These are phyloP conservation scores for Thymelicus acteon DNA, from an alignment of 2,888 invertebrate species.

Conservation along the genomic window DNA sequence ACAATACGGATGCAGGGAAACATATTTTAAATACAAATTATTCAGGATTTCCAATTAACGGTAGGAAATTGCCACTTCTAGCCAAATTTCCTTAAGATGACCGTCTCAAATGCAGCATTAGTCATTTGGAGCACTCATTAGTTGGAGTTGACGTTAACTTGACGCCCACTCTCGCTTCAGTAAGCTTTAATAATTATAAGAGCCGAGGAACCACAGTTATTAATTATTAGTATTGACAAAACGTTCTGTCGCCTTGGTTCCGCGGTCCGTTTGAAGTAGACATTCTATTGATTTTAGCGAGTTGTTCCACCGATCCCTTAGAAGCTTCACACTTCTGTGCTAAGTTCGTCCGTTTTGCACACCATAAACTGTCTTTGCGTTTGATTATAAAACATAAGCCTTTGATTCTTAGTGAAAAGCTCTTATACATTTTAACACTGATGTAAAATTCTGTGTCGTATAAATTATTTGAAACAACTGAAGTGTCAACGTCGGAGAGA, in stretches of 20 bases:
- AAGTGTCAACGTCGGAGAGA: background rate
- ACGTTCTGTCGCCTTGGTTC: conserved; percentile 60
- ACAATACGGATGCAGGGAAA: too few relatives aligned
- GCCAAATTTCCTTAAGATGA: conserved; percentile 58
- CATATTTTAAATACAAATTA: background rate
- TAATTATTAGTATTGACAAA: conserved; percentile 80
- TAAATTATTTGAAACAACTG: conserved; percentile 11
- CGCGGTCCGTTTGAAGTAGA: conserved; percentile 55
- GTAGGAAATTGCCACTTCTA: conserved; percentile 51
- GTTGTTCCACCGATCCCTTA: conserved; percentile 47
- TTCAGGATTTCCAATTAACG: conserved; percentile 21
- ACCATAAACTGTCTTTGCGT: conserved; percentile 24
- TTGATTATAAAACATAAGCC: conserved; percentile 20
- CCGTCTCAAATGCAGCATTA: conserved; percentile 71
- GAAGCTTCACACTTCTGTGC: conserved; percentile 43
- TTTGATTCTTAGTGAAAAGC: conserved; percentile 21
- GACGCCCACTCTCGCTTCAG: conserved; percentile 69
- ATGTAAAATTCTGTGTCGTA: conserved; percentile 4
- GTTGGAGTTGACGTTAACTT: conserved; percentile 80
- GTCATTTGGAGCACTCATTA: conserved; percentile 79
- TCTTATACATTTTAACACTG: conserved; percentile 18
- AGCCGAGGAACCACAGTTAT: conserved; percentile 67
- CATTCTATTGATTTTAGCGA: conserved; percentile 58
- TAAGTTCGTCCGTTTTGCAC: conserved; percentile 34
- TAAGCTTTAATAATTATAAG: conserved; percentile 80